These are phyloP conservation scores for Dendrolimus houi DNA, from an alignment of 2,888 invertebrate genomes.

Conservation along the genomic window DNA sequence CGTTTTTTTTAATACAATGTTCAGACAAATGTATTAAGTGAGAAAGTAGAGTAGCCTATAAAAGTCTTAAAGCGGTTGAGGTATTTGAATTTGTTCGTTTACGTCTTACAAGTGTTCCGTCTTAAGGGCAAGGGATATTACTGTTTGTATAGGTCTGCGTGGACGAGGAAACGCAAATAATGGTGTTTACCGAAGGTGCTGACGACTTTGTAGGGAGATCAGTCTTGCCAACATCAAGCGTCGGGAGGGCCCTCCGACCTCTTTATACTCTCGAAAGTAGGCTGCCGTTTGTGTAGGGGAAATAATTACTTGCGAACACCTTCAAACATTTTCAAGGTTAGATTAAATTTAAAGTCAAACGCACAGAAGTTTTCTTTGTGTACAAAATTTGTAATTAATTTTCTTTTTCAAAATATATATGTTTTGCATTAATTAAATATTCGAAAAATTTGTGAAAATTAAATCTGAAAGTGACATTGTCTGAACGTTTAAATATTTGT, in stretches of 20 bases:
- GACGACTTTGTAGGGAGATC: slow-evolving; percentile 37
- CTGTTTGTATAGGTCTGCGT: slow-evolving; percentile 46
- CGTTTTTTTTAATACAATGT: no score
- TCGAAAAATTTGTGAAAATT: no score
- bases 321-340: not conserved
- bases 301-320: slow-evolving; percentile 5
- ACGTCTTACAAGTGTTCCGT: slow-evolving; percentile 22
- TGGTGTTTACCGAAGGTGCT: slow-evolving; percentile 39
- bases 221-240: slow-evolving; percentile 14
- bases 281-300: slow-evolving; percentile 2
- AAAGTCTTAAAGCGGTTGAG: no score
- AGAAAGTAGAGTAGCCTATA: no score
- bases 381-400: no score
- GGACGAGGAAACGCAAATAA: slow-evolving; percentile 43
- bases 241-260: slow-evolving; percentile 3
- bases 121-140: slow-evolving; percentile 42
- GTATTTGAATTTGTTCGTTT: no score
- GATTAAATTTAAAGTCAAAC: slow-evolving; percentile 11
- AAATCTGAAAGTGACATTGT: no score
- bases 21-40: no score
- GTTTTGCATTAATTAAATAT: no score
- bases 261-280: slow-evolving; percentile 1
- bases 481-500: no score
- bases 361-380: slow-evolving; percentile 5
- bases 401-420: not conserved